Evolutionary conservation across 2,113 vertebrate species (phyloP).

Genomic region (Tinamus guttatus): DNA sequence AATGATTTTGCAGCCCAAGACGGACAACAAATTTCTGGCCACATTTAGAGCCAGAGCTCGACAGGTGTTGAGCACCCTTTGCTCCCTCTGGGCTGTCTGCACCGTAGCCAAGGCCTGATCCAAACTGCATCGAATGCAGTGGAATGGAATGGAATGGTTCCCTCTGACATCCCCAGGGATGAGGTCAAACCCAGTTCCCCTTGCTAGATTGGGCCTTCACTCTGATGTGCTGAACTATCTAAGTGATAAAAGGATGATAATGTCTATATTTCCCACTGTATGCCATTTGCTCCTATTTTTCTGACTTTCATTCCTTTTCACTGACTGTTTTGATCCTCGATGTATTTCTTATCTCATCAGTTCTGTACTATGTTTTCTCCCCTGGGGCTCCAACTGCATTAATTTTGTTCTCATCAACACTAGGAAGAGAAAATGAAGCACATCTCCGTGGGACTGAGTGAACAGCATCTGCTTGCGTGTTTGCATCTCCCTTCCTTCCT

Average conservation of each 20-base stretch:
- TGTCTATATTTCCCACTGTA: neutral
- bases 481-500: neutral
- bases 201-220: neutral
- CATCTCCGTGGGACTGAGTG: neutral
- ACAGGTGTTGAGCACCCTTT: neutral
- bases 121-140: rapidly evolving
- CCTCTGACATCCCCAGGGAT: neutral
- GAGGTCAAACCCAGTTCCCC: neutral
- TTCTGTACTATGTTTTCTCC: neutral
- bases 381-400: neutral
- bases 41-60: neutral
- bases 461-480: neutral
- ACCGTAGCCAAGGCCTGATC: neutral
- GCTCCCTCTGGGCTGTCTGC: neutral
- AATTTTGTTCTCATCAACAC: neutral
- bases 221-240: neutral
- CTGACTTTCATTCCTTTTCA: neutral
- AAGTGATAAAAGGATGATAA: neutral
- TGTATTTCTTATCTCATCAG: neutral
- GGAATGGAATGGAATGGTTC: too few species aligned
- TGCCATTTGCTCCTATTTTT: neutral
- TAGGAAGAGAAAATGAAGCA: neutral
- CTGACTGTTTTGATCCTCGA: neutral
- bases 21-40: neutral
- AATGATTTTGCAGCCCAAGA: neutral